Base-by-base conservation (phyloP, 2,888 invertebrate species). In the Arge pagana region DNA sequence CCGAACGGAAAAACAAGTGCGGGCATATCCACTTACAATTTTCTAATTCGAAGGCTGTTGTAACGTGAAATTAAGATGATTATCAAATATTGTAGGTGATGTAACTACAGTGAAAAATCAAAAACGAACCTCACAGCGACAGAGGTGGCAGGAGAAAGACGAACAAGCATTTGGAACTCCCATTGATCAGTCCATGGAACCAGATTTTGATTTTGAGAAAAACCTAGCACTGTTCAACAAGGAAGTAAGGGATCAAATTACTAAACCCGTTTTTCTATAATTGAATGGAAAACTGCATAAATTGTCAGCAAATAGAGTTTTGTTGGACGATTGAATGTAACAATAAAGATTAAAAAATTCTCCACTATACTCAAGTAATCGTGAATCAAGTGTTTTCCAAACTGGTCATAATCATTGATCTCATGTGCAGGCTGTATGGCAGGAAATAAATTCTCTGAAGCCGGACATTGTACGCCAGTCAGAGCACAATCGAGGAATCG, bases 181-280 rank as follows among this genome's bases (percentile, higher is more conserved):
- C 33, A 79, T 85, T 7, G 87, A 88, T 60, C 83, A 85, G 49
- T 82, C 81, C 45, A 78, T 82, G 59, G 81, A 79, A 60, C 83
- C 88, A 71, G 95, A 96, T 66, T 96, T 96, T 80, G 95, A 96
- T 81, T 95, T 96, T 81, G 95, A 96, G 73, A 93, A 92, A 59
- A 96, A 95, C 80, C 81, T 95, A 50, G 93, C 93, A 16, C 80
- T 96, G 40, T 96, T 96, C 78, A 89, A 95, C 78, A 95, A 95
- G 78, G 77, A 82, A 71, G 79, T 79, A 57, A 24, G 8, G 26
- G 28, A 16, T 45, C n/a, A n/a, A n/a, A n/a, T n/a, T n/a, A n/a
- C n/a, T n/a, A n/a, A n/a, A n/a, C n/a, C n/a, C n/a, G n/a, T n/a
- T n/a, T n/a, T n/a, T n/a, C n/a, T n/a, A n/a, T n/a, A n/a, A n/a